These are phyloP conservation scores for Oegoconia quadripuncta DNA, from an alignment of 2,888 invertebrate genomes.

Conservation along the genomic window DNA sequence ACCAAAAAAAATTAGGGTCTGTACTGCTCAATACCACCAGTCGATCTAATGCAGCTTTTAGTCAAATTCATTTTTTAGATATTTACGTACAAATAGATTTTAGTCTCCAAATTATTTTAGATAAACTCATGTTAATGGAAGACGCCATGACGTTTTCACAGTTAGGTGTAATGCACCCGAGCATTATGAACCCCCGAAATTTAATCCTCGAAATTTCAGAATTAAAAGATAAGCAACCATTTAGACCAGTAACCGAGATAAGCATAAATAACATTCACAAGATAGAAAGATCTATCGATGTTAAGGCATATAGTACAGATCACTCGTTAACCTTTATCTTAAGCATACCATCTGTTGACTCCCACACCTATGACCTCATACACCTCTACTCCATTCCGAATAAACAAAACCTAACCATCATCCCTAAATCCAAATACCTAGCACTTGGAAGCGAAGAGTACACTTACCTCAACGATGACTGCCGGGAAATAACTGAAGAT, in stretches of 20 bases:
- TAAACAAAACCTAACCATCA: neutral
- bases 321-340: constrained; percentile 1
- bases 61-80: no score
- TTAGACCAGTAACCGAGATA: neutral
- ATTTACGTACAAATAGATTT: no score
- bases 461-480: neutral
- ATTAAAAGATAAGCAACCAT: neutral
- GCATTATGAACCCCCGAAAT: no score
- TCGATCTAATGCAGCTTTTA: no score
- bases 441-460: neutral
- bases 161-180: no score
- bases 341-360: neutral
- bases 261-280: neutral
- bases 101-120: no score
- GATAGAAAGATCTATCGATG: neutral
- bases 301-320: constrained; percentile 2
- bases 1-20: no score
- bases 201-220: neutral
- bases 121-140: no score
- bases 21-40: no score
- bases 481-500: neutral
- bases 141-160: no score
- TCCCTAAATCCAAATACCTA: constrained; percentile 1
- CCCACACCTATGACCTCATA: neutral
- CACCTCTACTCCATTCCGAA: neutral